These are phyloP conservation scores for Scaptomyza montana DNA, from an alignment of 1,140 invertebrate genomes.

Conservation along the genomic window DNA sequence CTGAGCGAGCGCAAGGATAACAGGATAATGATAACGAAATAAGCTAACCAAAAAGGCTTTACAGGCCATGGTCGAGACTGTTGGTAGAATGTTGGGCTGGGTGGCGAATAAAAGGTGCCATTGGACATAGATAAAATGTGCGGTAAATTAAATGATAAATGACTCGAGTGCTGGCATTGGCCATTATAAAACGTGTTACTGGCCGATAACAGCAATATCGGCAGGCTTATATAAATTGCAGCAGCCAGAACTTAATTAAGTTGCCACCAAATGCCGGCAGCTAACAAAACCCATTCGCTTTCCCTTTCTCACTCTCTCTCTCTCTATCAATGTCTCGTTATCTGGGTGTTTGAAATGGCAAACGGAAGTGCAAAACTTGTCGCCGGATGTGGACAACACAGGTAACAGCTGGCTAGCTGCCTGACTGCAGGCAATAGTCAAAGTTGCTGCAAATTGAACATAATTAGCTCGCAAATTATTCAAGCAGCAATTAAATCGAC, in stretches of 20 bases:
- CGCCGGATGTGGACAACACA: constrained; percentile 47
- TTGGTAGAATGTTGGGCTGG: background rate
- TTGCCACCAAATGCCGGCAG: constrained; percentile 32
- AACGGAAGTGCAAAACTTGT: constrained; percentile 59
- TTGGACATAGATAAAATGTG: constrained; percentile 54
- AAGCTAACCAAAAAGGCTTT: constrained; percentile 66
- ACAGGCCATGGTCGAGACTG: constrained; percentile 9
- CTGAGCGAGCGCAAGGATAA: constrained; percentile 56
- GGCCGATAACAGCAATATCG: constrained; percentile 71
- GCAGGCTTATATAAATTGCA: constrained; percentile 62
- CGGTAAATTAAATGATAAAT: constrained; percentile 75
- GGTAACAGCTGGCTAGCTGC: constrained; percentile 28
- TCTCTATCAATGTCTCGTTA: background rate
- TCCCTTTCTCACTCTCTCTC: background rate
- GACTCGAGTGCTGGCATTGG: constrained; percentile 17
- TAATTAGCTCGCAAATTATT: constrained; percentile 61
- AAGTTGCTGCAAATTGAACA: constrained; percentile 38
- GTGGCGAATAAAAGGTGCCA: constrained; percentile 45
- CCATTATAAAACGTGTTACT: constrained; percentile 55
- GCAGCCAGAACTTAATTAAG: constrained; percentile 52
- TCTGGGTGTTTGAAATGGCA: constrained; percentile 35
- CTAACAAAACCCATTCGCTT: constrained; percentile 26
- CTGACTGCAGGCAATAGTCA: constrained; percentile 16
- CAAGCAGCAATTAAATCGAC: constrained; percentile 50
- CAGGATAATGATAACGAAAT: constrained; percentile 80